Conservation (phyloP, 2,888 invertebrate genomes). For the Metellina segmentata region DNA sequence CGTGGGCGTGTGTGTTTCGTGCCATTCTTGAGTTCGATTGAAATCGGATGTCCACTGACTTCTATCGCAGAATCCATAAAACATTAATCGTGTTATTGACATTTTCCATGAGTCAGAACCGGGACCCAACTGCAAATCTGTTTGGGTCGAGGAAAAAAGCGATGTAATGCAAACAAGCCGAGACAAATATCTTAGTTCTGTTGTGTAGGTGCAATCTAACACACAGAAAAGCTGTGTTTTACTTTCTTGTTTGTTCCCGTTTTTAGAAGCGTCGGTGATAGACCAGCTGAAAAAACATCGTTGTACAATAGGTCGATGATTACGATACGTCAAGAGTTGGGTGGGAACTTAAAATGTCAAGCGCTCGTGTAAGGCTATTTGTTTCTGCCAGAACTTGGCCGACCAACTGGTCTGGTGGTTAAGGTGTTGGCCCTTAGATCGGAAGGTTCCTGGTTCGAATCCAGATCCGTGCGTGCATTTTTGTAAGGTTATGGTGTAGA, state of each 20-base stretch:
- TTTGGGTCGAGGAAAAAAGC: background rate
- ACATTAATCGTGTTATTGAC: background rate
- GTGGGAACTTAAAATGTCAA: no score
- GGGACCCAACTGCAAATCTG: background rate
- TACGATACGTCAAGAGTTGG: no score
- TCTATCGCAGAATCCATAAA: background rate
- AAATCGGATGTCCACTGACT: background rate
- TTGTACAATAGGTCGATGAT: no score
- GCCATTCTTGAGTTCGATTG: background rate
- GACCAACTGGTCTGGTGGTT: no score
- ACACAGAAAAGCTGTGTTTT: background rate
- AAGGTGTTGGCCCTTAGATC: no score
- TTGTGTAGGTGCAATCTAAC: background rate
- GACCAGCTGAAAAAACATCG: background rate
- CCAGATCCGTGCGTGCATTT: no score
- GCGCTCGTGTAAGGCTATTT: no score
- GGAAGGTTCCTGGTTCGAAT: no score
- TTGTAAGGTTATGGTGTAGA: no score
- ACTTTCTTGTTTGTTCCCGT: background rate
- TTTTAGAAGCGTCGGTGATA: background rate
- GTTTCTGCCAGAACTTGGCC: no score
- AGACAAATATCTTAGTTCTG: background rate
- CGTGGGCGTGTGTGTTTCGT: background rate
- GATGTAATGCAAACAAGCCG: background rate
- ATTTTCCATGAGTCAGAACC: background rate